Percentiles rank a stretch among this genome's conserved stretches.
Conservation (phyloP, 1,140 invertebrate species). For the Ladona fulva region DNA sequence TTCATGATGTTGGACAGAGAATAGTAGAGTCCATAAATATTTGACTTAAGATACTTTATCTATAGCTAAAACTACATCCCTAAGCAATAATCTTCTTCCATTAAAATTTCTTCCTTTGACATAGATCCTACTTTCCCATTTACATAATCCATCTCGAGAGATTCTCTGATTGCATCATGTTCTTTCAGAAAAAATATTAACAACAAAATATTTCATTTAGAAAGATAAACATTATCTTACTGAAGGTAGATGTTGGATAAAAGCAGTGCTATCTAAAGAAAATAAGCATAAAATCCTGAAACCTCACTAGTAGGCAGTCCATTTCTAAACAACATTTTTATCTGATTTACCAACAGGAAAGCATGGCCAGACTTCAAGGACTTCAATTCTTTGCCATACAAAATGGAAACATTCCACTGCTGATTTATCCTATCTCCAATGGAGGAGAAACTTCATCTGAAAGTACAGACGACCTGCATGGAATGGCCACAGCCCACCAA, state of each 20-base stretch:
- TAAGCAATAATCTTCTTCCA: no score
- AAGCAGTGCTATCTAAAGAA: not conserved
- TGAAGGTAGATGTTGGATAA: not conserved
- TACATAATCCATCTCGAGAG: no score
- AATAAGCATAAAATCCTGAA: not conserved
- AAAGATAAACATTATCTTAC: not conserved
- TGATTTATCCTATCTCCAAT: not conserved
- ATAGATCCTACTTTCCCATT: no score
- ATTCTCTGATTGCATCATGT: not conserved
- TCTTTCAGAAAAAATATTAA: not conserved
- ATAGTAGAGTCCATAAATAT: no score
- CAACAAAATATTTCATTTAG: not conserved
- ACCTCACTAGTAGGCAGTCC: no score
- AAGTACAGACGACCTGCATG: not conserved
- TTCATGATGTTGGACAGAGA: no score
- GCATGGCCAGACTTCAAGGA: not conserved
- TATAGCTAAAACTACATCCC: no score
- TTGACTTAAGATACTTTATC: no score
- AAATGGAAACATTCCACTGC: not conserved
- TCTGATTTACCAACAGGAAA: not conserved
- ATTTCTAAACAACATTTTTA: not conserved
- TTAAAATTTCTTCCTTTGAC: no score
- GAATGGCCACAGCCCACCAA: not conserved
- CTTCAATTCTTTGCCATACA: not conserved
- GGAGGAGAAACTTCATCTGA: not conserved